Evolutionary conservation across 2,113 vertebrate genomes (phyloP).

Genomic region (Brienomyrus brachyistius): DNA sequence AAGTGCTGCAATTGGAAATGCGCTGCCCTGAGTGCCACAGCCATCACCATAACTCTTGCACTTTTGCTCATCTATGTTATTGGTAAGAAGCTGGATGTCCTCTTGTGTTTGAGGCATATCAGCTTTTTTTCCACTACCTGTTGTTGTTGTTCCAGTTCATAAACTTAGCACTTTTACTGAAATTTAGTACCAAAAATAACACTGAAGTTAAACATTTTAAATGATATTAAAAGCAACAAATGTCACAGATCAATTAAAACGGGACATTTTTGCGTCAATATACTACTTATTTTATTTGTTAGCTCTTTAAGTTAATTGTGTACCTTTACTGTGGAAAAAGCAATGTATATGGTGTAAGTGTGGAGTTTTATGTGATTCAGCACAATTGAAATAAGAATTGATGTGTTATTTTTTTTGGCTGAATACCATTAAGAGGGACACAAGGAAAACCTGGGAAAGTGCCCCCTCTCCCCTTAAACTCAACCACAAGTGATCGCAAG

Average conservation of each 20-base stretch:
- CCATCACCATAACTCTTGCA: conserved; percentile 74
- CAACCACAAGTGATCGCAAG: background rate
- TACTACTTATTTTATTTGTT: background rate
- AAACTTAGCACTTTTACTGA: background rate
- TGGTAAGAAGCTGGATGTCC: conserved; percentile 58
- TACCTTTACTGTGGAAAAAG: background rate
- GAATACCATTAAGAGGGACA: background rate
- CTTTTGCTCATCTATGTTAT: conserved; percentile 78
- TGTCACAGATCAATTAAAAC: background rate
- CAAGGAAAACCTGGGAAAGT: background rate
- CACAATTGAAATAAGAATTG: background rate
- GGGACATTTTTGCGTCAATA: background rate
- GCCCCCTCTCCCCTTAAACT: background rate
- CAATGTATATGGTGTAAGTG: background rate
- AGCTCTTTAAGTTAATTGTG: background rate
- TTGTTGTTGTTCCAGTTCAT: background rate
- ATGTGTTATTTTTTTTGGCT: background rate
- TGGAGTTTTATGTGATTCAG: background rate
- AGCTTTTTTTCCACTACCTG: background rate
- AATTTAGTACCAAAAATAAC: background rate
- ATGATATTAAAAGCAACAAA: background rate
- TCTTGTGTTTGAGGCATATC: background rate
- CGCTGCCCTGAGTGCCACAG: conserved; percentile 76
- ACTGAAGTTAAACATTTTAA: background rate
- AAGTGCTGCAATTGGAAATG: conserved; percentile 87